Evolutionary conservation across 2,888 invertebrate species (phyloP), one percentile per base, ranked within the genome.

Genomic region (Drymonia ruficornis): DNA sequence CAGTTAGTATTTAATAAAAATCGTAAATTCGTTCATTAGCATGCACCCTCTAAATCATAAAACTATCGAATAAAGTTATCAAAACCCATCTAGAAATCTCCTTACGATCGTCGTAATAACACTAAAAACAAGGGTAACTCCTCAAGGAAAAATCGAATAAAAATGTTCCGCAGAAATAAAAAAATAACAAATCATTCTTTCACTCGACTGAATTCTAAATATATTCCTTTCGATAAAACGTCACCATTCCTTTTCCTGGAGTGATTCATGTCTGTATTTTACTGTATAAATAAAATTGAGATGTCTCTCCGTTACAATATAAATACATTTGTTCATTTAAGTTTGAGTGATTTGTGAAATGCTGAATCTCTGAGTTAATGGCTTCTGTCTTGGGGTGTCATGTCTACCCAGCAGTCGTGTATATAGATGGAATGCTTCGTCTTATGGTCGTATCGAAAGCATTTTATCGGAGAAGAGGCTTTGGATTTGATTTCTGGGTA

Each of bases 151-250:
- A 43, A 43, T 19, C 16, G 2, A 43, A 43, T 19, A 19, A 19
- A 40, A 43, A 43, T 43, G 19, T 43, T 19, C 12, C 19, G 13
- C 19, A 19, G 43, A 46, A 46, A 15, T 46, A 29, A 18, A n/a
- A n/a, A n/a, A 47, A 47, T 47, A 47, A 47, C 34, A 34, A 34
- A 47, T 47, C 29, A 31, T 15, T 34, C 47, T 47, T 47, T 34
- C 34, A 34, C 47, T 34, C 34, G 11, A 47, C 34, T 34, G 47
- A 47, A 47, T 47, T 34, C 31, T 47, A 47, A 47, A 47, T 47
- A 18, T 47, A 34, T 47, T 47, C 15, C 47, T 18, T 47, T 16
- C 23, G 28, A 28, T 28, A 45, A 45, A 44, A 45, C 13, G 43
- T 40, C 43, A 13, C 43, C 40, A 8, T 43, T 43, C 43, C 3